These are phyloP conservation scores for Dryococelus australis DNA, from an alignment of 2,888 invertebrate genomes.

Conservation along the genomic window DNA sequence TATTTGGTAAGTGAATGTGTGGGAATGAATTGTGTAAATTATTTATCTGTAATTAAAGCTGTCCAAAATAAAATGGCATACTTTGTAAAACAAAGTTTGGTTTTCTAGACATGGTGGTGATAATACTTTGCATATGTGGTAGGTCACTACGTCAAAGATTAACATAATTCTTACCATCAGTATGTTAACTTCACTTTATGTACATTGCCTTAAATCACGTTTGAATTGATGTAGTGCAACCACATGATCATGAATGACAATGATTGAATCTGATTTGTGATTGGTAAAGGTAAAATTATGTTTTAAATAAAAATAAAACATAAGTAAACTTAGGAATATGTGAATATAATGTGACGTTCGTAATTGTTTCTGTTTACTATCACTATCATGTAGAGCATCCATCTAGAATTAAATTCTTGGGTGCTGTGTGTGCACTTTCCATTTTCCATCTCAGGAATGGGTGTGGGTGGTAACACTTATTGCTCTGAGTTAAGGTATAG, in stretches of 20 bases:
- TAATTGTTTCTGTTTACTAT: neutral
- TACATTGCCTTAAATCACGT: neutral
- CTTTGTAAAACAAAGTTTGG: neutral
- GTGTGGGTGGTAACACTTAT: neutral
- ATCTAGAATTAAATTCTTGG: neutral
- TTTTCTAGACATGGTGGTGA: neutral
- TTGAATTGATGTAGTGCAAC: neutral
- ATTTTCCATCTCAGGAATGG: neutral
- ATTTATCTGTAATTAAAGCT: neutral
- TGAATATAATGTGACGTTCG: neutral
- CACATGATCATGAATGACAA: neutral
- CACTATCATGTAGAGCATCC: neutral
- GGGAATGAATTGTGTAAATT: neutral
- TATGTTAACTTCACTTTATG: neutral
- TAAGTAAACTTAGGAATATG: neutral
- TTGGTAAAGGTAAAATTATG: conserved; percentile 8
- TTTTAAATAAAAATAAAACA: neutral
- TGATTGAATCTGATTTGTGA: neutral
- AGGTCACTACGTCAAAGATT: neutral
- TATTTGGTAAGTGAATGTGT: conserved; percentile 16
- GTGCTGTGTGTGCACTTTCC: neutral
- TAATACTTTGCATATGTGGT: neutral
- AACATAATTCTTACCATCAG: neutral
- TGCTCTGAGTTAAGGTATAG: neutral
- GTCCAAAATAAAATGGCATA: neutral